A percentile compares a stretch with the other conserved stretches of the same genome.
phyloP scores from a whole-genome alignment of 2,888 invertebrate species.

The Eulithis prunata region DNA sequence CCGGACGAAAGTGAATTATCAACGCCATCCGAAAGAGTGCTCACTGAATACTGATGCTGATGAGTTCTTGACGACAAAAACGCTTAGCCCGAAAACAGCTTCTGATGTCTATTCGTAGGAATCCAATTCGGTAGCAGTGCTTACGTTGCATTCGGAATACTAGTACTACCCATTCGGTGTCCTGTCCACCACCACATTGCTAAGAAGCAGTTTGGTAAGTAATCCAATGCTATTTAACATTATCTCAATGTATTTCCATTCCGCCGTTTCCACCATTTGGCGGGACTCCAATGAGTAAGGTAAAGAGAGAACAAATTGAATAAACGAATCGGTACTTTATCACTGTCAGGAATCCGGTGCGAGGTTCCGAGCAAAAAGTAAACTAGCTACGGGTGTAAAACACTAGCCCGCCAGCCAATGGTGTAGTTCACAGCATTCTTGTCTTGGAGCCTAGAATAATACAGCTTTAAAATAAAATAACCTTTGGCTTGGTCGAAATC shows the following conservation, averaged over 20 bases:
- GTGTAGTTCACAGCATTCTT: slow-evolving; percentile 2
- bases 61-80: slow-evolving; percentile 55
- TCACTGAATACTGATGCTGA: slow-evolving; percentile 53
- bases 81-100: slow-evolving; percentile 37
- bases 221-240: slow-evolving; percentile 41
- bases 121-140: background rate
- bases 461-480: background rate
- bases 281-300: slow-evolving; percentile 49
- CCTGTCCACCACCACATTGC: slow-evolving; percentile 12
- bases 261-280: slow-evolving; percentile 55
- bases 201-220: slow-evolving; percentile 45
- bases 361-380: slow-evolving; percentile 40
- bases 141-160: slow-evolving; percentile 1
- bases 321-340: slow-evolving; percentile 58
- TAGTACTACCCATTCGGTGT: background rate
- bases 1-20: slow-evolving; percentile 53
- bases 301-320: slow-evolving; percentile 55
- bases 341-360: slow-evolving; percentile 45
- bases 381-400: slow-evolving; percentile 21
- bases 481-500: slow-evolving; percentile 7
- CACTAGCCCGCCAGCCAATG: slow-evolving; percentile 5
- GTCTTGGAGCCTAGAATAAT: slow-evolving; percentile 5
- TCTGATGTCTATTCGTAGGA: slow-evolving; percentile 9
- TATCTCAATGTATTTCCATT: slow-evolving; percentile 19
- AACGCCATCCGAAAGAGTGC: slow-evolving; percentile 43